Percentiles rank a stretch among this genome's conserved stretches.
These are phyloP conservation scores for Lithosia quadra DNA, from an alignment of 2,888 invertebrate species.

Conservation along the genomic window DNA sequence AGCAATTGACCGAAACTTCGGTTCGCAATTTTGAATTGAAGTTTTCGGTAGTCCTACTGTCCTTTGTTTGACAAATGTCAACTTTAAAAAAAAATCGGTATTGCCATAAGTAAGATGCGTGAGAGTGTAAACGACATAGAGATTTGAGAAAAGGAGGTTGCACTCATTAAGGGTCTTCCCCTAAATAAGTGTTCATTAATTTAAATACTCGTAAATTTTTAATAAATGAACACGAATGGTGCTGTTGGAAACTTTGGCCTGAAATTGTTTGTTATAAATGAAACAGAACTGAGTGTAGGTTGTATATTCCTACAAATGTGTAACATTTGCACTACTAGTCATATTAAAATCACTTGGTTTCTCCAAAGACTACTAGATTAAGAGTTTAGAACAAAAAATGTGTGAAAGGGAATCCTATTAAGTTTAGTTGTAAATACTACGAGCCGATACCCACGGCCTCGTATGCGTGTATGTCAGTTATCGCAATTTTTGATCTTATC, in stretches of 20 bases:
- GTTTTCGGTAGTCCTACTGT: no score
- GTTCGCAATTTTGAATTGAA: no score
- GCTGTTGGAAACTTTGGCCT: slow-evolving; percentile 1
- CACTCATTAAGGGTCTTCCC: not conserved
- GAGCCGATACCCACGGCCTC: no score
- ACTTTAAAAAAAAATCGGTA: not conserved
- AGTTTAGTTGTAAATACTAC: not conserved
- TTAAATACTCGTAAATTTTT: not conserved
- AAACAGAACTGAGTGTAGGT: not conserved
- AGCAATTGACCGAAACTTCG: no score
- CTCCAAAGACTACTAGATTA: not conserved
- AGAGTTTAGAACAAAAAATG: not conserved
- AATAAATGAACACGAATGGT: slow-evolving; percentile 1
- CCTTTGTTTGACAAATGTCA: no score
- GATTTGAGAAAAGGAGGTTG: not conserved
- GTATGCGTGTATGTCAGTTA: no score
- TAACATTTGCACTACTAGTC: slow-evolving; percentile 1
- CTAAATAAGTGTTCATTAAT: not conserved
- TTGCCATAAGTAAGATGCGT: not conserved
- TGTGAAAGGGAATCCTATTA: not conserved
- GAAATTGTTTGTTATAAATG: not conserved
- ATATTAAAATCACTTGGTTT: not conserved
- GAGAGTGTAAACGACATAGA: not conserved
- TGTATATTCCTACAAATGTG: not conserved
- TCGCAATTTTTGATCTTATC: no score